Percentiles rank a stretch among this genome's conserved stretches.
Evolutionary conservation across 2,113 vertebrate species (phyloP).

Genomic region (Myxocyprinus asiaticus): DNA sequence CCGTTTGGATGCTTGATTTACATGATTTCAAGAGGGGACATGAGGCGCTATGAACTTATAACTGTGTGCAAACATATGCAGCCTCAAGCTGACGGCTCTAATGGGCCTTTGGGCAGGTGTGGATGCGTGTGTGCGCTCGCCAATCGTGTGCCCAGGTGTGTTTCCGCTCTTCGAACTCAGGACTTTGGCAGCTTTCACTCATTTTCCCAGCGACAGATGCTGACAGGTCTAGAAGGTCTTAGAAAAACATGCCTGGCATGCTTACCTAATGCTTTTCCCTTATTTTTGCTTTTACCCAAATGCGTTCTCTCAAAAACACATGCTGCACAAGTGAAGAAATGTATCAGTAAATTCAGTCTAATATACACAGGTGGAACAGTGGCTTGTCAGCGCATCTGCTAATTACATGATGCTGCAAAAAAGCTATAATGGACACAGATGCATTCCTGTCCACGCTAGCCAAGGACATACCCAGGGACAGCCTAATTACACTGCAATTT

Average conservation of each 20-base stretch:
- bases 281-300: constrained; percentile 21
- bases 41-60: neutral
- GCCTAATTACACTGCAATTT: constrained; percentile 38
- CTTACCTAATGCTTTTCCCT: constrained; percentile 7
- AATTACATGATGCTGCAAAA: constrained; percentile 41
- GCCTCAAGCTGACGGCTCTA: neutral
- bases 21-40: neutral
- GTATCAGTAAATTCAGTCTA: neutral
- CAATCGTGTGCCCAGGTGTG: constrained; percentile 37
- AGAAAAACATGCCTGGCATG: constrained; percentile 2
- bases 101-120: constrained; percentile 17
- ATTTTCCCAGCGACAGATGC: constrained; percentile 41
- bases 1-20: neutral
- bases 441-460: neutral
- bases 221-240: constrained; percentile 39
- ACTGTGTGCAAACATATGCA: neutral
- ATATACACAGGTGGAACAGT: neutral
- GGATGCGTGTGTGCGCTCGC: neutral
- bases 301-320: constrained; percentile 20
- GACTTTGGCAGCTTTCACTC: constrained; percentile 21
- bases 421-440: constrained; percentile 10
- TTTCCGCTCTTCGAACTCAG: neutral
- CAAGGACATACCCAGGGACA: constrained; percentile 46
- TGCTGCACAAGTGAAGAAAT: neutral
- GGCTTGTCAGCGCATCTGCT: constrained; percentile 33